A percentile compares a stretch with the other conserved stretches of the same genome.
These are phyloP conservation scores for Drosophila pachea DNA, from an alignment of 1,140 invertebrate species.

Conservation along the genomic window DNA sequence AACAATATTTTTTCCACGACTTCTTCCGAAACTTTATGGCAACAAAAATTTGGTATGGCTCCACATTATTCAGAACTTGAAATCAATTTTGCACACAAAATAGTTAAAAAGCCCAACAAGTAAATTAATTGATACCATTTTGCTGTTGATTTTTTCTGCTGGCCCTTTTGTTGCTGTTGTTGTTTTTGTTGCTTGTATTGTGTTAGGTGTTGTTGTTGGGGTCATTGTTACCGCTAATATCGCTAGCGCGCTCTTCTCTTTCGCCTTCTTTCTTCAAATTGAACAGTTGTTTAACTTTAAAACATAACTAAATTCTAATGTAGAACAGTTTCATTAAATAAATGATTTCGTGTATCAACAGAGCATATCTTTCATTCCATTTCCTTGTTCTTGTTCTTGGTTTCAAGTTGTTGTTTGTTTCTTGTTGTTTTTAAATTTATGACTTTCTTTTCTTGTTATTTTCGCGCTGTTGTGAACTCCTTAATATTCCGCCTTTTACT, in stretches of 20 bases:
- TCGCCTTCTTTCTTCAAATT: constrained; percentile 21
- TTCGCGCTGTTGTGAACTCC: not conserved
- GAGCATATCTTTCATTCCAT: constrained; percentile 33
- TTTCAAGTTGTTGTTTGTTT: not conserved
- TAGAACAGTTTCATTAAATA: constrained; percentile 68
- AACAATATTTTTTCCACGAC: constrained; percentile 1
- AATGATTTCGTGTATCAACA: constrained; percentile 43
- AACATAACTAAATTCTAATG: constrained; percentile 72
- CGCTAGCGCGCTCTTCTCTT: constrained; percentile 14
- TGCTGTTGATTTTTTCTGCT: constrained; percentile 9
- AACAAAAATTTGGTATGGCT: constrained; percentile 19
- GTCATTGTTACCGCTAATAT: constrained; percentile 22
- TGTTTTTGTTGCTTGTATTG: not conserved
- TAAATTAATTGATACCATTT: constrained; percentile 44
- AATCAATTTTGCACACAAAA: constrained; percentile 31
- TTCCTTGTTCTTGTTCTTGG: not conserved
- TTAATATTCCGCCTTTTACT: not conserved
- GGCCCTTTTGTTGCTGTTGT: not conserved
- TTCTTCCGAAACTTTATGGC: constrained; percentile 37
- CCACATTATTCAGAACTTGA: constrained; percentile 27
- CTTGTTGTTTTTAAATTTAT: constrained; percentile 55
- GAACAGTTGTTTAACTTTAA: constrained; percentile 52
- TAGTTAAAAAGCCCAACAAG: constrained; percentile 26
- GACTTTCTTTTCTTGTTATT: constrained; percentile 55
- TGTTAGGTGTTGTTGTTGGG: not conserved